Evolutionary conservation across 2,113 vertebrate genomes (phyloP).

Genomic region (Python bivittatus): DNA sequence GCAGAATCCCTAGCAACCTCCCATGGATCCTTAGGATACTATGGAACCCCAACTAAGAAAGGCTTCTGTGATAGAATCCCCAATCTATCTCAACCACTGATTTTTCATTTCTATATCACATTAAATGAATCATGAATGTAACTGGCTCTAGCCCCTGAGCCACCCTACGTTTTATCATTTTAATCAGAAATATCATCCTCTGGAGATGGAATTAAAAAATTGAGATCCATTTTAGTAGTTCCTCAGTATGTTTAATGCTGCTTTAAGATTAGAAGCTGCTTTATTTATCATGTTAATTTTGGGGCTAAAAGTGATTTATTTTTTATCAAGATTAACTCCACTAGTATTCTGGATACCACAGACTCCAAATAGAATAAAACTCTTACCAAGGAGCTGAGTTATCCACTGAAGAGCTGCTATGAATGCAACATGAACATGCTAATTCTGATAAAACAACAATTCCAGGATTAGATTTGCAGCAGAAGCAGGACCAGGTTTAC

Average conservation of each 20-base stretch:
- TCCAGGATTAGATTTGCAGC: constrained; percentile 1
- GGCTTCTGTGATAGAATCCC: not conserved
- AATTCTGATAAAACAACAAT: not conserved
- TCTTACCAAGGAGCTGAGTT: not conserved
- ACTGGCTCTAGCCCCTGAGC: not conserved
- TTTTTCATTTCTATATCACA: not conserved
- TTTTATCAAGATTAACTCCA: not conserved
- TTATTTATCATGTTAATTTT: not conserved
- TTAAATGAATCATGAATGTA: not conserved
- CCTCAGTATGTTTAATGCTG: not conserved
- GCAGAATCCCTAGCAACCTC: not conserved
- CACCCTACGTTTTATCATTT: not conserved
- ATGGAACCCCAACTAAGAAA: not conserved
- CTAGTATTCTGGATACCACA: not conserved
- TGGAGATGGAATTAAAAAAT: not conserved
- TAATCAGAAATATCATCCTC: not conserved
- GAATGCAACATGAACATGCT: not conserved
- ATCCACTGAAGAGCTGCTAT: not conserved
- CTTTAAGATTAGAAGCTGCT: not conserved
- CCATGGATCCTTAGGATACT: not conserved
- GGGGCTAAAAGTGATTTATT: not conserved
- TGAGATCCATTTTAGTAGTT: not conserved
- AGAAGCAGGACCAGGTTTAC: constrained; percentile 25
- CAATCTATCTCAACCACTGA: too few species aligned
- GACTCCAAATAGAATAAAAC: not conserved